These are phyloP conservation scores for Ricordea florida DNA, from an alignment of 92 coral and sea anemone species.

Conservation along the genomic window DNA sequence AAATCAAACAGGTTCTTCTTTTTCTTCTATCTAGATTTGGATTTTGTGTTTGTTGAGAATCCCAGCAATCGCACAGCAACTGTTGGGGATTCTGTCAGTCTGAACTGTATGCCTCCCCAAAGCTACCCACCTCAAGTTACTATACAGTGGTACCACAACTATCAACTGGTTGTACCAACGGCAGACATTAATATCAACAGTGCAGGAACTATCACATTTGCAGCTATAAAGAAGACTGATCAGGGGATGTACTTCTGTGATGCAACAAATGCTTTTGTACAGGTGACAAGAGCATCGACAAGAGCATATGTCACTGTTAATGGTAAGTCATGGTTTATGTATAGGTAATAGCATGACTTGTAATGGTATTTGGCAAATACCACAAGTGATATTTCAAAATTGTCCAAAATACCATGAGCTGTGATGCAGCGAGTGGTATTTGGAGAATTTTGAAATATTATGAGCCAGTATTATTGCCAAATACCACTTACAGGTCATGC, in stretches of 20 bases:
- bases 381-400: too few species aligned
- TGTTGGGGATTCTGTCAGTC: slow-evolving; percentile 65
- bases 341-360: background rate
- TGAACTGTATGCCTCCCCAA: slow-evolving; percentile 76
- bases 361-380: background rate
- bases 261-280: slow-evolving; percentile 58
- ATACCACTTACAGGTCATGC: too few species aligned
- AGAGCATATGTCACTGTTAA: slow-evolving; percentile 73
- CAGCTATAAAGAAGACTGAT: slow-evolving; percentile 77
- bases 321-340: slow-evolving; percentile 50
- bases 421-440: too few species aligned
- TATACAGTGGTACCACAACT: slow-evolving; percentile 84
- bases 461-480: too few species aligned
- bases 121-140: slow-evolving; percentile 72
- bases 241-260: slow-evolving; percentile 94
- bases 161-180: slow-evolving; percentile 61
- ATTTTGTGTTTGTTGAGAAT: slow-evolving; percentile 62
- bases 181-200: slow-evolving; percentile 59
- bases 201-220: slow-evolving; percentile 73
- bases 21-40: slow-evolving; percentile 69
- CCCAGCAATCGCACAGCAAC: slow-evolving; percentile 77
- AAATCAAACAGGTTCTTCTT: background rate
- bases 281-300: slow-evolving; percentile 67
- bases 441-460: too few species aligned
- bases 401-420: too few species aligned